A percentile compares a stretch with the other conserved stretches of the same genome.
These are phyloP conservation scores for Hemibagrus guttatus DNA, from an alignment of 2,797 vertebrate genomes.

Conservation along the genomic window DNA sequence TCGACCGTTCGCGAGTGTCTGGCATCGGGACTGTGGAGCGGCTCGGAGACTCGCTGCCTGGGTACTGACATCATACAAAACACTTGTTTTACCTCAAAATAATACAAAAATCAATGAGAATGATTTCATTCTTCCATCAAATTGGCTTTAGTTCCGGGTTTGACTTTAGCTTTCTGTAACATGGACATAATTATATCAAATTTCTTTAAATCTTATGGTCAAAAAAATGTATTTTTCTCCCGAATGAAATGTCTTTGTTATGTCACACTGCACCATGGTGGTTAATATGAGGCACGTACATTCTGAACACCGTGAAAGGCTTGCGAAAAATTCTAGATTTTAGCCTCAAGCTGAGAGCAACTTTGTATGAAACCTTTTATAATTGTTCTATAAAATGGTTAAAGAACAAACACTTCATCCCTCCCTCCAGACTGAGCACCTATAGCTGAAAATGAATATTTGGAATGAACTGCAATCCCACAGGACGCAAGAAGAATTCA, in stretches of 20 bases:
- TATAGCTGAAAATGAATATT: not conserved
- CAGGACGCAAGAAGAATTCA: not conserved
- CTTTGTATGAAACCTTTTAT: too few relatives aligned
- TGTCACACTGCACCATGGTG: too few relatives aligned
- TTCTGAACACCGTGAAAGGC: too few relatives aligned
- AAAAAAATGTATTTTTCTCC: too few relatives aligned
- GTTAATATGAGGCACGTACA: too few relatives aligned
- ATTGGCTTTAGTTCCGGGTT: not conserved
- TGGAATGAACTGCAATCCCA: not conserved
- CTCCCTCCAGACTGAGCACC: not conserved
- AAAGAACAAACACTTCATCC: not conserved
- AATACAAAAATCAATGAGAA: not conserved
- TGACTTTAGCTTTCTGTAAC: not conserved
- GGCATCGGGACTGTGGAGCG: slow-evolving; percentile 95
- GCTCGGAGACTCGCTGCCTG: slow-evolving; percentile 88
- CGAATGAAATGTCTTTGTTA: too few relatives aligned
- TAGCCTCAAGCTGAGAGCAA: too few relatives aligned
- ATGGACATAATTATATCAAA: not conserved
- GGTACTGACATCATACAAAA: slow-evolving; percentile 70
- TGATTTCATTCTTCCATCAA: not conserved
- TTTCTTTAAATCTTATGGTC: not conserved
- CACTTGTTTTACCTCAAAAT: not conserved
- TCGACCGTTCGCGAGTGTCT: slow-evolving; percentile 94
- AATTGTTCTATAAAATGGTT: too few relatives aligned
- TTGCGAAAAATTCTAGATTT: too few relatives aligned